phyloP scores from a whole-genome alignment of 2,797 vertebrate genomes.

The Vespertilio murinus region DNA sequence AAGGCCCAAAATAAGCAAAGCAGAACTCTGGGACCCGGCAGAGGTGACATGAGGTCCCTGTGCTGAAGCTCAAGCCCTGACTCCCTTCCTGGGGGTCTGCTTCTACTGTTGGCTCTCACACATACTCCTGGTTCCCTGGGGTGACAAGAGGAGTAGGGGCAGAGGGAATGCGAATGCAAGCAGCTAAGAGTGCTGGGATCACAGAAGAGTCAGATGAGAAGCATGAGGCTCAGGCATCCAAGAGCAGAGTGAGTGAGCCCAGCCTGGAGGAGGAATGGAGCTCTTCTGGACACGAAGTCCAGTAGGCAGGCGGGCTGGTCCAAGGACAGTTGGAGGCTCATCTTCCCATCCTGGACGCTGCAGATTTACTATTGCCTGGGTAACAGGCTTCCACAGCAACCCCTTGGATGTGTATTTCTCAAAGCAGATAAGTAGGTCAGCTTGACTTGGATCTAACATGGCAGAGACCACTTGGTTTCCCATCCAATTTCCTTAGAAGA shows the following conservation, averaged over 20 bases:
- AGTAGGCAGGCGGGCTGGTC: background rate
- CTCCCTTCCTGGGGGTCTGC: background rate
- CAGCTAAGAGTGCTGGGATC: background rate
- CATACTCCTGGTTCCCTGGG: background rate
- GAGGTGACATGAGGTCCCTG: background rate
- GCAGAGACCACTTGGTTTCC: slow-evolving; percentile 28
- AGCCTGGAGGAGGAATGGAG: background rate
- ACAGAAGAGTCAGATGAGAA: background rate
- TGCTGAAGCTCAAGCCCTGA: background rate
- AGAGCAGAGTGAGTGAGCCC: background rate
- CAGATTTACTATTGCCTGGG: background rate
- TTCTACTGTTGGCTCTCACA: background rate
- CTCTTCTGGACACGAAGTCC: background rate
- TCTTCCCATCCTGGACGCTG: background rate
- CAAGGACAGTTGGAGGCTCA: background rate
- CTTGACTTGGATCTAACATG: slow-evolving; percentile 22
- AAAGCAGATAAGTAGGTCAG: slow-evolving; percentile 28
- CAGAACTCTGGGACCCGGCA: slow-evolving; percentile 29
- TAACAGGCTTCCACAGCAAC: background rate
- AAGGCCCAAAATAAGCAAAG: slow-evolving; percentile 56
- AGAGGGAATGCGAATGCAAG: background rate
- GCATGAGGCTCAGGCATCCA: background rate
- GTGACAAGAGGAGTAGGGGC: background rate
- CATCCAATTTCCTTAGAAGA: slow-evolving; percentile 16
- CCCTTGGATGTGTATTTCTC: background rate